Evolutionary conservation across 2,888 invertebrate species (phyloP), one percentile per base, ranked within the genome.

Genomic region (Athalia rosae): DNA sequence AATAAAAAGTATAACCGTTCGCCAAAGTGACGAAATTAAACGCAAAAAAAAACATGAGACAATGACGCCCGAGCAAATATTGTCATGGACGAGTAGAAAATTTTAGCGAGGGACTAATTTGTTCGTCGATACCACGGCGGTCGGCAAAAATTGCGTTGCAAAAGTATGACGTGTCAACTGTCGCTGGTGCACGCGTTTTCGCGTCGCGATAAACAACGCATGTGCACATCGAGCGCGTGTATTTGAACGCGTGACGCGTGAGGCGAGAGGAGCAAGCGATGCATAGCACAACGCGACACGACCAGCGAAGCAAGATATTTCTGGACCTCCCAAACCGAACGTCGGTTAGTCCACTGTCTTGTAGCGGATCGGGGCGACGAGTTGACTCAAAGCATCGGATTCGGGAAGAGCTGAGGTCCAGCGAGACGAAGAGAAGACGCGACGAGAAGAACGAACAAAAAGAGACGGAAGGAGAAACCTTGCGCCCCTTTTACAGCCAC

Each of bases 241-340:
- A 61, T 41, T 63, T 3, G n/a, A 15, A 53, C 67, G 50, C 53
- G 67, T 28, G 67, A 67, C 67, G 41, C 67, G 50, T 53, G 50
- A 15, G 28, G 67, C 53, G 53, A 67, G 53, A 67, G 67, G 67
- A 28, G 53, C 53, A 8, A 41, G 63, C 13, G 41, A 41, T 28
- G 11, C 28, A 50, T 47, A 48, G 43, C 45, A 43, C 43, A n/a
- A 62, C 8, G 8, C 58, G 58, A 11, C 4, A 4, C 43, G 64
- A 64, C 7, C 45, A 47, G 64, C 64, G n/a, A 47, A 64, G 64
- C 64, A 6, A 47, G 47, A 64, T 67, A 67, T 67, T 67, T 67
- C 67, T 67, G 67, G 67, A 67, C 67, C 67, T 67, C 67, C 67
- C 67, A 67, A 50, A 67, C 67, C 28, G 67, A 67, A 50, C 11